Conservation (phyloP, 2,797 vertebrate species). For the Myotis vivesi region DNA sequence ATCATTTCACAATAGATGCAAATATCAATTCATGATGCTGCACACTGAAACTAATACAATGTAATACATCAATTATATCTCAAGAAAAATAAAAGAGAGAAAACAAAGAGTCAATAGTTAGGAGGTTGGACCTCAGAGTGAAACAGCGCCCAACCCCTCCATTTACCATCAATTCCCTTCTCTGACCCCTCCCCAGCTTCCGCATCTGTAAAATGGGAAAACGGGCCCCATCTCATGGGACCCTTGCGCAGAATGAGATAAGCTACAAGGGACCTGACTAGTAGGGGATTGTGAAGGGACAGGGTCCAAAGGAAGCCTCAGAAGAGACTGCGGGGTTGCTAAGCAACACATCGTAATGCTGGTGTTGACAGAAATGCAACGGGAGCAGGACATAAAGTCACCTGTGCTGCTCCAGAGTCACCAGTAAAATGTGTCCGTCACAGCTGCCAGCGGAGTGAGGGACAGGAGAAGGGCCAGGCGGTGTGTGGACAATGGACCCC, state of each 20-base stretch:
- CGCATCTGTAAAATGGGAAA: background rate
- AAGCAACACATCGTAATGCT: background rate
- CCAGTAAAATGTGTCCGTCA: background rate
- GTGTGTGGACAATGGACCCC: rapidly evolving
- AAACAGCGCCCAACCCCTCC: background rate
- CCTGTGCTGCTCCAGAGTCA: background rate
- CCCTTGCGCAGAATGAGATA: background rate
- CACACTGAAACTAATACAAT: background rate
- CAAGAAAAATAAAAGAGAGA: background rate
- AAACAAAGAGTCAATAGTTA: background rate
- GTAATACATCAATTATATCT: background rate
- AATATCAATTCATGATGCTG: background rate
- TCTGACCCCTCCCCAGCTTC: background rate
- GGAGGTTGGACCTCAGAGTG: background rate
- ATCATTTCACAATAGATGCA: background rate
- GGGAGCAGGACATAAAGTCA: background rate
- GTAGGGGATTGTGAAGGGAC: rapidly evolving
- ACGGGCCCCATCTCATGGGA: rapidly evolving
- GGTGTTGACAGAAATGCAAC: background rate
- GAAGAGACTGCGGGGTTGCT: background rate
- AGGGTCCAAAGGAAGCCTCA: background rate
- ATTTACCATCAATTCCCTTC: background rate
- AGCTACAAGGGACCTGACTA: background rate
- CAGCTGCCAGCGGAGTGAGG: rapidly evolving
- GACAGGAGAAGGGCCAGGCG: rapidly evolving